Evolutionary conservation across 2,888 invertebrate species (phyloP).

Genomic region (Mayetiola destructor): DNA sequence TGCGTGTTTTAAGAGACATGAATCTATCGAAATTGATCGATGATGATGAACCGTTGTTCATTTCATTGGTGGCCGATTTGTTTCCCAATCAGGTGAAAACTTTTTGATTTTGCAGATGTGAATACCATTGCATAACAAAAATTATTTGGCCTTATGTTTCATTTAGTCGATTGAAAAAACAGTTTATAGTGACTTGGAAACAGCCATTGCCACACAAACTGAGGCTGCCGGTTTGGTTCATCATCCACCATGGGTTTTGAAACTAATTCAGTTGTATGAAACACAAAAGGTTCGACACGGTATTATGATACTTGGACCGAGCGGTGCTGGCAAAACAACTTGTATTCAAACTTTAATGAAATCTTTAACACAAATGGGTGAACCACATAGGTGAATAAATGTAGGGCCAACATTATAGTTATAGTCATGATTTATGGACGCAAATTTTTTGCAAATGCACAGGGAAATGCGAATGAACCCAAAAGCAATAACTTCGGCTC

Average conservation of each 20-base stretch:
- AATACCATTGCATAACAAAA: background rate
- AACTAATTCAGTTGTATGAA: slow-evolving; percentile 90
- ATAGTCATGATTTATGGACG: background rate
- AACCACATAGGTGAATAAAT: slow-evolving; percentile 51
- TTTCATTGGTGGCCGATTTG: slow-evolving; percentile 86
- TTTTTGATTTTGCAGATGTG: slow-evolving; percentile 19
- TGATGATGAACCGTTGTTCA: slow-evolving; percentile 94
- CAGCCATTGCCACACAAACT: slow-evolving; percentile 72
- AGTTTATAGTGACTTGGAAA: slow-evolving; percentile 73
- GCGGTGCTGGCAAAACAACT: slow-evolving; percentile 88
- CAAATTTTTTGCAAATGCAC: slow-evolving; percentile 19
- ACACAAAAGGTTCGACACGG: slow-evolving; percentile 91
- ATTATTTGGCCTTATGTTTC: background rate
- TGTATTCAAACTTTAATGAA: slow-evolving; percentile 82
- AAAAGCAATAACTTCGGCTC: slow-evolving; percentile 90
- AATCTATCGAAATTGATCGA: slow-evolving; percentile 93
- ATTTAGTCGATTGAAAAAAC: slow-evolving; percentile 68
- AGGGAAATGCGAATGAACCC: slow-evolving; percentile 95
- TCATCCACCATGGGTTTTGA: slow-evolving; percentile 90
- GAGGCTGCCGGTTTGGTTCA: slow-evolving; percentile 66
- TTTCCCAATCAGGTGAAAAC: slow-evolving; percentile 59
- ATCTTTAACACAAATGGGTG: slow-evolving; percentile 71
- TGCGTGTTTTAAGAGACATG: slow-evolving; percentile 95
- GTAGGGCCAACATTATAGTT: background rate
- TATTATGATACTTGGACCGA: slow-evolving; percentile 90